These are phyloP conservation scores for Myotis myotis DNA, from an alignment of 2,797 vertebrate genomes.

Conservation along the genomic window DNA sequence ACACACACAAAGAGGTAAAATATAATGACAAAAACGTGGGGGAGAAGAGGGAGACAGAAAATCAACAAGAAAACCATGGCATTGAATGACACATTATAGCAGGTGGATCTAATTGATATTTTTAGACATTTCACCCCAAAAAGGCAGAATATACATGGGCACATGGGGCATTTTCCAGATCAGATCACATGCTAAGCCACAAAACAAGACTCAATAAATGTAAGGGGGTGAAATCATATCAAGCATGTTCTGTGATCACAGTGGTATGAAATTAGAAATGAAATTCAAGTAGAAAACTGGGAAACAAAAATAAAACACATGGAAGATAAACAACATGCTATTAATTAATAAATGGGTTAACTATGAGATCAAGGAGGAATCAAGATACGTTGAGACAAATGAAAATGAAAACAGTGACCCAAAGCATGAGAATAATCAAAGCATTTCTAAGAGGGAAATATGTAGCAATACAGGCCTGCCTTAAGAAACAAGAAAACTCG, in stretches of 20 bases:
- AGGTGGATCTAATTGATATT: neutral
- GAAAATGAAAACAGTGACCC: neutral
- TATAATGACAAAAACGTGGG: neutral
- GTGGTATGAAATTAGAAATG: neutral
- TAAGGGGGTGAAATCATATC: neutral
- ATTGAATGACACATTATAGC: neutral
- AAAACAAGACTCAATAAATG: neutral
- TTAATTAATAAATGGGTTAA: neutral
- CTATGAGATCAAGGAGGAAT: neutral
- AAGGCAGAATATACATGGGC: neutral
- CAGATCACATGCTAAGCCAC: neutral
- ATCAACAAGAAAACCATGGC: neutral
- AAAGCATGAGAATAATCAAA: neutral
- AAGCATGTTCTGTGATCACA: neutral
- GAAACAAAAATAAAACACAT: neutral
- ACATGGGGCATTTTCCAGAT: neutral
- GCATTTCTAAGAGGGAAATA: neutral
- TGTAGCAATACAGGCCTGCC: neutral
- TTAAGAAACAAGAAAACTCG: neutral
- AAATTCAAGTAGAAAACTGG: neutral
- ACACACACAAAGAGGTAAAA: neutral
- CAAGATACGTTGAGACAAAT: neutral
- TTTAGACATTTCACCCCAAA: neutral
- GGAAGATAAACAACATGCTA: neutral
- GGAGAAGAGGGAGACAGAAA: neutral